These are phyloP conservation scores for Ephialtes manifestator DNA, from an alignment of 2,888 invertebrate species.

Conservation along the genomic window DNA sequence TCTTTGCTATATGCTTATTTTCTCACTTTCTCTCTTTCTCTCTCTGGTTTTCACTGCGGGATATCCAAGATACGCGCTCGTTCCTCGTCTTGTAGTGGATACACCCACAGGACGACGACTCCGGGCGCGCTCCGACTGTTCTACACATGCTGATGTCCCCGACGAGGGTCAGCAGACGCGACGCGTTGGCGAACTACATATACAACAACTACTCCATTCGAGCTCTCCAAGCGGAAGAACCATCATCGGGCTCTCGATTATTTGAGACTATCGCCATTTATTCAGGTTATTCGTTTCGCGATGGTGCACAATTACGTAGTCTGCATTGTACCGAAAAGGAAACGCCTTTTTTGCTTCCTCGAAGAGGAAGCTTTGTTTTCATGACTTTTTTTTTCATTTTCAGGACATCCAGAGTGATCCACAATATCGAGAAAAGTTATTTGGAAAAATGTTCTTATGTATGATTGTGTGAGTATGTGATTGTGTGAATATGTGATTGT, in stretches of 20 bases:
- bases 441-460: no score
- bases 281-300: background rate
- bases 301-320: background rate
- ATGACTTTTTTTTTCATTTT: no score
- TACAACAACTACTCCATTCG: background rate
- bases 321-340: background rate
- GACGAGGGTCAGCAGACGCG: constrained; percentile 34
- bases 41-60: background rate
- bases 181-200: constrained; percentile 32
- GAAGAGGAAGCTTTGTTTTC: no score
- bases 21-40: background rate
- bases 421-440: no score
- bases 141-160: constrained; percentile 28
- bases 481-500: no score
- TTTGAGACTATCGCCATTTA: background rate
- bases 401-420: no score
- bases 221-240: constrained; percentile 7
- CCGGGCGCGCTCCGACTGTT: constrained; percentile 15
- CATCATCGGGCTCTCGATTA: constrained; percentile 2
- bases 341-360: background rate
- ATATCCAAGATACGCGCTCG: constrained; percentile 10
- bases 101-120: constrained; percentile 32
- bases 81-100: background rate
- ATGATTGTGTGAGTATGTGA: no score
- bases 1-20: background rate